Percentiles rank a stretch among this genome's conserved stretches.
phyloP scores from a whole-genome alignment of 2,888 invertebrate species.

The Rhagonycha fulva region DNA sequence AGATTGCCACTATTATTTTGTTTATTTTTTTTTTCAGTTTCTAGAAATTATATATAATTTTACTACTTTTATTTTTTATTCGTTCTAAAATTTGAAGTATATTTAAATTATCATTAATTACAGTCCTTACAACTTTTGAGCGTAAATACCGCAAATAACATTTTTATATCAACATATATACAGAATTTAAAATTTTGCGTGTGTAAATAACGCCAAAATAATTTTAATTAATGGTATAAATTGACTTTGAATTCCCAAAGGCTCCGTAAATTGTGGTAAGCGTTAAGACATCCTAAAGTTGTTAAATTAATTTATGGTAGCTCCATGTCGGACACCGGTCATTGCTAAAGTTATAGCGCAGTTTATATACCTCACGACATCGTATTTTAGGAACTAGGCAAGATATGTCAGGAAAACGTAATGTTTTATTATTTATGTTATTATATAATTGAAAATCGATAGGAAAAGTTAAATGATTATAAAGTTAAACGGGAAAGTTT shows the following conservation, averaged over 20 bases:
- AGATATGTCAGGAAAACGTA: constrained; percentile 13
- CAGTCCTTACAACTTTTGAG: not conserved
- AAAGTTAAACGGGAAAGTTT: constrained; percentile 11
- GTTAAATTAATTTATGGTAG: constrained; percentile 57
- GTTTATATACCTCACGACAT: constrained; percentile 27
- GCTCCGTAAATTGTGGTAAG: constrained; percentile 54
- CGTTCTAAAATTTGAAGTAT: not conserved
- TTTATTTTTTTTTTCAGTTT: constrained; percentile 19
- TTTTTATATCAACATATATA: not conserved
- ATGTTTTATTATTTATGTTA: constrained; percentile 9
- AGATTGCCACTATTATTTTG: constrained; percentile 36
- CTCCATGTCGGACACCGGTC: constrained; percentile 52
- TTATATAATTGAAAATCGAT: constrained; percentile 23
- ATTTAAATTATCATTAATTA: not conserved
- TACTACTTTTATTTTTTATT: not conserved
- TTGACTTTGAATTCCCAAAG: constrained; percentile 43
- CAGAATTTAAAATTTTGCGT: not conserved
- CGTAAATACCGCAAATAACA: not conserved
- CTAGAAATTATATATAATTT: not conserved
- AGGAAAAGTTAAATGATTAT: constrained; percentile 13
- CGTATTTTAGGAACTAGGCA: constrained; percentile 22
- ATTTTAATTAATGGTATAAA: constrained; percentile 31
- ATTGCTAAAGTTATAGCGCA: constrained; percentile 52
- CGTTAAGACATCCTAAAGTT: constrained; percentile 54
- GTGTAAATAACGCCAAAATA: constrained; percentile 3